Percentiles rank a stretch among this genome's conserved stretches.
Conservation (phyloP, 2,113 vertebrate species). For the Sterrhoptilus dennistouni region DNA sequence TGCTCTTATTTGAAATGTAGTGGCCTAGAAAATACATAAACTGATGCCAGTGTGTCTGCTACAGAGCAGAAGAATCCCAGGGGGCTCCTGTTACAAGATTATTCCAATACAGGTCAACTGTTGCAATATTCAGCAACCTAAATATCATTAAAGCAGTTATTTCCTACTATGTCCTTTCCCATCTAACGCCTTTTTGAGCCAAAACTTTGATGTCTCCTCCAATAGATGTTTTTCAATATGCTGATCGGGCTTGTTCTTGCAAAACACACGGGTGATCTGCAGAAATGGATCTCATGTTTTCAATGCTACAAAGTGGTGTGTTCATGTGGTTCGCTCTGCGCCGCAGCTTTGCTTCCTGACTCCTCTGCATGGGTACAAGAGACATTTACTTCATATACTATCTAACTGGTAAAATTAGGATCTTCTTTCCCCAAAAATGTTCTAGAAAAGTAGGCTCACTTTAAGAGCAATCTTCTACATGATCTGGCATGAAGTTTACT, state of each 20-base stretch:
- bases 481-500: background rate
- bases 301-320: background rate
- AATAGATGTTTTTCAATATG: background rate
- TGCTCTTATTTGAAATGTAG: background rate
- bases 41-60: background rate
- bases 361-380: background rate
- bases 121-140: slow-evolving; percentile 28
- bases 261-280: background rate
- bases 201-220: background rate
- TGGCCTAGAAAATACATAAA: slow-evolving; percentile 5
- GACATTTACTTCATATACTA: background rate
- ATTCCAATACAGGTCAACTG: background rate
- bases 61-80: background rate
- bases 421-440: background rate
- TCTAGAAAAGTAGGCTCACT: background rate
- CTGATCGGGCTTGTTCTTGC: background rate
- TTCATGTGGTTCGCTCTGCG: background rate
- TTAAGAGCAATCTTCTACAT: background rate
- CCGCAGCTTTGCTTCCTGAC: background rate
- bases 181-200: background rate
- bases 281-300: background rate
- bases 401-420: background rate
- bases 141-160: background rate
- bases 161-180: background rate
- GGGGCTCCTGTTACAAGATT: background rate